These are phyloP conservation scores for Lophura nycthemera DNA, from an alignment of 2,113 vertebrate species.

Conservation along the genomic window DNA sequence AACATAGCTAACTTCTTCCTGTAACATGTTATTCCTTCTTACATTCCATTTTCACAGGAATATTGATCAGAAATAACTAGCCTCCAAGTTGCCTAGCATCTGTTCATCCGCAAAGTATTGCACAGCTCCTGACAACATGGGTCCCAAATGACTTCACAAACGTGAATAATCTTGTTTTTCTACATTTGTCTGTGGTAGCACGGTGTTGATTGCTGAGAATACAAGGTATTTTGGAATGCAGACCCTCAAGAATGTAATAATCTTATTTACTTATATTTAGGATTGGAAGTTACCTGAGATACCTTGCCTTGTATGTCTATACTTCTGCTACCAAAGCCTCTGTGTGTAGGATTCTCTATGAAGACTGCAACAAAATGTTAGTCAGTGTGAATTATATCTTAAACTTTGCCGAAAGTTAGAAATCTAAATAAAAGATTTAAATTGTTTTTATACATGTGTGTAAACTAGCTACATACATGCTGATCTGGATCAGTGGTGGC, in stretches of 20 bases:
- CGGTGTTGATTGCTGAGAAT: neutral
- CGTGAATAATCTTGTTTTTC: neutral
- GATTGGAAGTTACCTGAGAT: neutral
- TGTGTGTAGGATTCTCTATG: neutral
- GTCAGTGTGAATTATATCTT: neutral
- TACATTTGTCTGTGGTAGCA: neutral
- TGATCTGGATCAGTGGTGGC: neutral
- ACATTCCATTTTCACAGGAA: neutral
- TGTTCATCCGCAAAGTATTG: neutral
- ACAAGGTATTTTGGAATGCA: neutral
- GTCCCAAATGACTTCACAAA: neutral
- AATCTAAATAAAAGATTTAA: neutral
- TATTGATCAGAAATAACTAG: neutral
- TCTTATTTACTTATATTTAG: neutral
- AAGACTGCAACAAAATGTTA: neutral
- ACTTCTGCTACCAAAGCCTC: neutral
- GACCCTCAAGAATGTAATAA: neutral
- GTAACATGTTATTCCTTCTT: neutral
- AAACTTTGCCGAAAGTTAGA: neutral
- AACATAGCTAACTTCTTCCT: neutral
- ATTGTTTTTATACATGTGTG: neutral
- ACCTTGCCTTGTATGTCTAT: neutral
- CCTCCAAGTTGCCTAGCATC: neutral
- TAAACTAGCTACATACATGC: neutral
- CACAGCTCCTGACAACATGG: neutral